These are phyloP conservation scores for Clepsis dumicolana DNA, from an alignment of 2,888 invertebrate species.

Conservation along the genomic window DNA sequence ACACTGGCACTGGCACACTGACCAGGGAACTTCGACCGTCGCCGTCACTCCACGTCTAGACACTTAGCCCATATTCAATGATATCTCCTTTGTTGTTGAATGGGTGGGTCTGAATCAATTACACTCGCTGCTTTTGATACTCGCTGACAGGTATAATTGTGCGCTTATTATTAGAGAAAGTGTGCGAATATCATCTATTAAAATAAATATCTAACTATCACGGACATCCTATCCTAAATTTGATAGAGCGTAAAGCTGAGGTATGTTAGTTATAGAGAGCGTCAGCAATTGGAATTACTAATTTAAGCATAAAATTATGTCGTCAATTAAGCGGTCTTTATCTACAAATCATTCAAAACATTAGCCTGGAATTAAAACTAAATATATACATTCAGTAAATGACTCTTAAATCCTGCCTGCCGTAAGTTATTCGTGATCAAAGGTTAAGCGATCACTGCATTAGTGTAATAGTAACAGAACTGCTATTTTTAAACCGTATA, in stretches of 20 bases:
- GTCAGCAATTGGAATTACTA: neutral
- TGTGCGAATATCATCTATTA: constrained; percentile 36
- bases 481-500: neutral
- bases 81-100: constrained; percentile 42
- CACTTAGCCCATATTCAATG: constrained; percentile 42
- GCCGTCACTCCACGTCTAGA: constrained; percentile 61
- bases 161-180: constrained; percentile 33
- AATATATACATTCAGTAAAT: neutral
- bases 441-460: neutral
- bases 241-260: constrained; percentile 1
- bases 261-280: neutral
- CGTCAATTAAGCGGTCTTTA: neutral
- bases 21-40: constrained; percentile 64
- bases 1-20: constrained; percentile 58
- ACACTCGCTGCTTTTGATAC: constrained; percentile 35
- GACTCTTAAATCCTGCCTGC: no score
- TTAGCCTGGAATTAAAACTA: neutral
- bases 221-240: constrained; percentile 37
- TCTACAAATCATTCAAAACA: neutral
- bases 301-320: neutral
- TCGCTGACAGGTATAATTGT: constrained; percentile 39
- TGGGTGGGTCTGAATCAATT: constrained; percentile 43
- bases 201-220: constrained; percentile 37
- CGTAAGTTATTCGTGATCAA: neutral
- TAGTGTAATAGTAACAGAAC: neutral